Base-by-base conservation (phyloP, 2,113 vertebrate genomes). In the Psittacus erithacus region DNA sequence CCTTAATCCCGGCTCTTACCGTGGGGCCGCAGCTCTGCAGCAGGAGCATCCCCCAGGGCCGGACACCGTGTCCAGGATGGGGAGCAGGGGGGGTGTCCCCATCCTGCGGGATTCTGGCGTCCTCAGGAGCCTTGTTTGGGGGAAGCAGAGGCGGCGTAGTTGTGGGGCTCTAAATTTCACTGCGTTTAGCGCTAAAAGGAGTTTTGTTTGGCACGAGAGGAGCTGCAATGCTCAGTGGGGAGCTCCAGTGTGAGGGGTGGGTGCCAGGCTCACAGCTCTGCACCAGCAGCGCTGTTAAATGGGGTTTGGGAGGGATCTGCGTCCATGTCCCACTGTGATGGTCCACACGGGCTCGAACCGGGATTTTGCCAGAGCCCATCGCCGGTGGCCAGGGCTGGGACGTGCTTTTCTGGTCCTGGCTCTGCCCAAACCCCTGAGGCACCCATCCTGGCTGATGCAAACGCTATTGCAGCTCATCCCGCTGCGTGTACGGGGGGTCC, bases 321-420 rank as follows among this genome's bases (percentile, higher is more conserved):
- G 11, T 7, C 18, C 3, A 0, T 5, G 43, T n/a, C 52, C 39
- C 1, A 0, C 13, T 1, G n/a, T 6, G 1, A 4, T 0, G 0
- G 23, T 44, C 7, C 9, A 15, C 3, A 0, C 38, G 23, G 38
- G 10, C 33, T 88, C 0, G 3, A 16, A 10, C n/a, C 17, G 1
- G n/a, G 2, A 4, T 17, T 27, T 49, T 25, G 52, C 35, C 6
- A 0, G 7, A 57, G 31, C 41, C 52, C 8, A 0, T 0, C 15
- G 63, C 49, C 50, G 1, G 1, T 0, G 46, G 33, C 60, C 31
- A 10, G 6, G 7, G 4, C 19, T 11, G 12, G 28, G 43, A 16
- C 7, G 73, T 6, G 35, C 74, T 44, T 24, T 19, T 38, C 1
- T 2, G 10, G 5, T 52, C 64, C 53, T 6, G 67, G 10, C 46